A percentile compares a stretch with the other conserved stretches of the same genome.
Conservation (phyloP, 2,888 invertebrate species). For the Drosophila diplacantha region DNA sequence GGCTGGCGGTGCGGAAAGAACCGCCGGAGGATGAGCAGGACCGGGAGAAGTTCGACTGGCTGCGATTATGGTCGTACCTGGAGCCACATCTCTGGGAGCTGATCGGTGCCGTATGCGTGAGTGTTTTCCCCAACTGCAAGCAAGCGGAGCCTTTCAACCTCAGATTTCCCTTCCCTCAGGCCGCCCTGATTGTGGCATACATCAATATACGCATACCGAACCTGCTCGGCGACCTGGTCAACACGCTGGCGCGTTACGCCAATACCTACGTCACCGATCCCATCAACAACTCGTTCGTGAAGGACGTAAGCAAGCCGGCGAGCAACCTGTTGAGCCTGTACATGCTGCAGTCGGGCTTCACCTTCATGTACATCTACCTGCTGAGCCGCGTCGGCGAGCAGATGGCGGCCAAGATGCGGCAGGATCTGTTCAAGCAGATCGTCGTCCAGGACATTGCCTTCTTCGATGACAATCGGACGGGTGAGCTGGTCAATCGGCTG, state of each 20-base stretch:
- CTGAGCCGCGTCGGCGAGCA: slow-evolving; percentile 93
- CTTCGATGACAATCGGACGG: slow-evolving; percentile 93
- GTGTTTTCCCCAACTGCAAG: slow-evolving; percentile 4
- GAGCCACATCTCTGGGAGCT: slow-evolving; percentile 88
- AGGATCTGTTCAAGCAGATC: slow-evolving; percentile 89
- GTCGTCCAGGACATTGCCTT: slow-evolving; percentile 91
- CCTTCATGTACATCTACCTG: slow-evolving; percentile 92
- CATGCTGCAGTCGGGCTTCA: slow-evolving; percentile 83
- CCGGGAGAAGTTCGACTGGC: slow-evolving; percentile 87
- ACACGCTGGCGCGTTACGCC: slow-evolving; percentile 83
- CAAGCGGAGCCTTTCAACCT: not conserved
- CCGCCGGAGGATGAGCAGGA: slow-evolving; percentile 71
- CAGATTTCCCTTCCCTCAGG: slow-evolving; percentile 80
- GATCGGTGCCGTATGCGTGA: slow-evolving; percentile 86
- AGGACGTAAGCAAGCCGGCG: slow-evolving; percentile 74
- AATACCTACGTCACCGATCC: slow-evolving; percentile 78
- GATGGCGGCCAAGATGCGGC: slow-evolving; percentile 88
- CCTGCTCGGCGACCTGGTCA: slow-evolving; percentile 88
- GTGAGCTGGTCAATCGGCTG: slow-evolving; percentile 93
- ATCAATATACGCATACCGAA: slow-evolving; percentile 94
- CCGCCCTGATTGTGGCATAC: slow-evolving; percentile 90
- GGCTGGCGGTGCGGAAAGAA: slow-evolving; percentile 52
- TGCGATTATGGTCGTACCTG: slow-evolving; percentile 84
- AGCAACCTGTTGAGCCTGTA: slow-evolving; percentile 76
- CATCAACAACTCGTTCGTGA: slow-evolving; percentile 73